Percentiles rank a stretch among this genome's conserved stretches.
These are phyloP conservation scores for Syndactyla subalaris DNA, from an alignment of 2,797 vertebrate genomes.

Conservation along the genomic window DNA sequence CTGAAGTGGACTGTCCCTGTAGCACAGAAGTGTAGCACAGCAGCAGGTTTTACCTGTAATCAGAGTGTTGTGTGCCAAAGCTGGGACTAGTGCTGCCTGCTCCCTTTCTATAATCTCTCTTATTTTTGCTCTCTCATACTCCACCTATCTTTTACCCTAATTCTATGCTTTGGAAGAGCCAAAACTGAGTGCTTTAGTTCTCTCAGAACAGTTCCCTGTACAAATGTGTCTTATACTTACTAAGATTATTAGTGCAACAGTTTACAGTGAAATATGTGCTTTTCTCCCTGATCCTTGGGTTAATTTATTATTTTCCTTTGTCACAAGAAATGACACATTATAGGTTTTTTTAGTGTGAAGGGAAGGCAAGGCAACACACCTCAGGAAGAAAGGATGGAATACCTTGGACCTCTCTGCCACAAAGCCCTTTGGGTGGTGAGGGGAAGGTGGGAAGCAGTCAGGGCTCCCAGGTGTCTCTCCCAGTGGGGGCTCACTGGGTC, in stretches of 20 bases:
- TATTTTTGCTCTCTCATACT: neutral
- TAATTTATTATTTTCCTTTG: neutral
- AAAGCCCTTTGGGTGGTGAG: neutral
- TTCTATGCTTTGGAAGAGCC: neutral
- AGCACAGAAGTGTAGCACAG: neutral
- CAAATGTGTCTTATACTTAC: neutral
- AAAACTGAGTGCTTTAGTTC: neutral
- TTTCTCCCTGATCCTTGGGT: neutral
- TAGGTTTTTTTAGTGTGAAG: neutral
- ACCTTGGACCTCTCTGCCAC: neutral
- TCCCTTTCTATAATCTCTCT: neutral
- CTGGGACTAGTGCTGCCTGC: neutral
- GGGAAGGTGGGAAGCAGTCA: accelerated
- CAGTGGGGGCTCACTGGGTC: accelerated
- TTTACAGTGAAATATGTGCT: neutral
- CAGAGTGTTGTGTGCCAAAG: neutral
- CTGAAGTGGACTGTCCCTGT: neutral
- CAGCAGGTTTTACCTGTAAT: neutral
- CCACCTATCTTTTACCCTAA: accelerated
- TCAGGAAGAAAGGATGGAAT: neutral
- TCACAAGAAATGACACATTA: neutral
- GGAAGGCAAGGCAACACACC: accelerated
- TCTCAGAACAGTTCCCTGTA: neutral
- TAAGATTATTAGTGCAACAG: neutral
- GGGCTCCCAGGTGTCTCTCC: neutral